A percentile compares a stretch with the other conserved stretches of the same genome.
These are phyloP conservation scores for Benitochromis conjunctus DNA, from an alignment of 2,113 vertebrate genomes.

Conservation along the genomic window DNA sequence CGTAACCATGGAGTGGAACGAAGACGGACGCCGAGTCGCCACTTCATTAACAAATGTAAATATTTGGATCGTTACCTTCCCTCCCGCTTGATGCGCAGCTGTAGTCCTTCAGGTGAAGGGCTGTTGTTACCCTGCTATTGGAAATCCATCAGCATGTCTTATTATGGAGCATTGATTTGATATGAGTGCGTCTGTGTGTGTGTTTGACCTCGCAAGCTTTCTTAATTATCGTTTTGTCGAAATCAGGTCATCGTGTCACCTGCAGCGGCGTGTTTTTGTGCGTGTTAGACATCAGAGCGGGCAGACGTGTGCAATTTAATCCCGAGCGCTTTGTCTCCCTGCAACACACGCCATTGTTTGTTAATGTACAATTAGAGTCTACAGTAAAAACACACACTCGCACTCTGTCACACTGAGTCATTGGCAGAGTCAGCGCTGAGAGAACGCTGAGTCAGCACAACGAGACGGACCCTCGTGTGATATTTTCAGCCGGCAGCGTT, in stretches of 20 bases:
- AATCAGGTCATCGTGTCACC: neutral
- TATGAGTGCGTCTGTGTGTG: neutral
- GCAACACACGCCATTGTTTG: neutral
- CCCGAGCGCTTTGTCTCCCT: neutral
- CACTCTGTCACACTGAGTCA: neutral
- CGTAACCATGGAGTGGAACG: neutral
- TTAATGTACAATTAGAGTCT: neutral
- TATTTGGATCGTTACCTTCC: neutral
- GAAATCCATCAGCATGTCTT: slow-evolving; percentile 16
- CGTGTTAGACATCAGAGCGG: neutral
- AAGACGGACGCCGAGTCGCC: neutral
- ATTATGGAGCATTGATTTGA: slow-evolving; percentile 22
- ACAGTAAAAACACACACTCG: neutral
- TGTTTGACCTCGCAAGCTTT: neutral
- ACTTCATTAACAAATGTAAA: neutral
- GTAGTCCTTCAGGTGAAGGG: neutral
- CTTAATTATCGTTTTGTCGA: neutral
- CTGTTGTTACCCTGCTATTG: neutral
- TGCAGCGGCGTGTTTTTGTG: neutral
- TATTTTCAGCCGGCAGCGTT: neutral
- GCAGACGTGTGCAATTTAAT: neutral
- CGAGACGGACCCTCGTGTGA: neutral
- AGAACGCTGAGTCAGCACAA: slow-evolving; percentile 25
- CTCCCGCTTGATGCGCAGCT: neutral
- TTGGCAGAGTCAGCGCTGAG: neutral